Conservation (phyloP, 2,888 invertebrate genomes). For the Trissoscelio sp. region DNA sequence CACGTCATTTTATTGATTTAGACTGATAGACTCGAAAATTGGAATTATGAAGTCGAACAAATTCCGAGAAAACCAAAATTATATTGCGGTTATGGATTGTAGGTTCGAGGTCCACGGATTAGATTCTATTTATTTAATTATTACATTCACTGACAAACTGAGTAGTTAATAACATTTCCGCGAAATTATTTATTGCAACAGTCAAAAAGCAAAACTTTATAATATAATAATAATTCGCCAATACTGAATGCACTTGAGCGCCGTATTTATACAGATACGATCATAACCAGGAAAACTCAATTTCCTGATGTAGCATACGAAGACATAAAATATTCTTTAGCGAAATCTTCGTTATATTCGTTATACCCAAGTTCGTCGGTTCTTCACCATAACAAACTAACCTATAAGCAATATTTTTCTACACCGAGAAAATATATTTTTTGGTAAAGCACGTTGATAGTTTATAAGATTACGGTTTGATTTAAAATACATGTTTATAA, state of each 20-base stretch:
- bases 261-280: conserved; percentile 38
- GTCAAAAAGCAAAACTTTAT: neutral
- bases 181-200: neutral
- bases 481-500: conserved; percentile 45
- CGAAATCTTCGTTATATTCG: conserved; percentile 63
- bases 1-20: conserved; percentile 55
- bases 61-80: conserved; percentile 22
- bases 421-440: conserved; percentile 37
- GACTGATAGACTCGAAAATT: conserved; percentile 52
- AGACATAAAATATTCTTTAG: conserved; percentile 63
- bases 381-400: conserved; percentile 52
- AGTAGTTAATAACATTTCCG: neutral
- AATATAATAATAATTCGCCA: conserved; percentile 10
- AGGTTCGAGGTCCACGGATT: neutral
- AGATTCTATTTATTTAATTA: conserved; percentile 7
- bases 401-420: conserved; percentile 61
- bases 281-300: conserved; percentile 57
- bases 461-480: conserved; percentile 56
- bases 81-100: conserved; percentile 12
- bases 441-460: conserved; percentile 43
- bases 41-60: conserved; percentile 42
- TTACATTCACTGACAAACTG: neutral
- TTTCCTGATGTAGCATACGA: conserved; percentile 54
- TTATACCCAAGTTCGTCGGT: conserved; percentile 33
- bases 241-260: neutral